phyloP scores from a whole-genome alignment of 2,888 invertebrate genomes.

The Scaeva pyrastri region DNA sequence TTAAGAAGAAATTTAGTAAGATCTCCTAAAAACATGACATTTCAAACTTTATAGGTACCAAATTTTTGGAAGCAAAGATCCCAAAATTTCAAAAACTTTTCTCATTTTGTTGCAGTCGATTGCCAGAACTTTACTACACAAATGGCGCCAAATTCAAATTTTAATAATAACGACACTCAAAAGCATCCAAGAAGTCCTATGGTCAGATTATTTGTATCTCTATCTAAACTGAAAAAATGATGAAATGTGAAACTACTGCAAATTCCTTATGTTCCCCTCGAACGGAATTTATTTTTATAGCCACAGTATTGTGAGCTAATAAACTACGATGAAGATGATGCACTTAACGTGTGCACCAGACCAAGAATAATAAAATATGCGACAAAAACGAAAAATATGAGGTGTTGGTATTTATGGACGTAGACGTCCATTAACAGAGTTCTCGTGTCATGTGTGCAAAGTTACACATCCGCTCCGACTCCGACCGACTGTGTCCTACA shows the following conservation, averaged over 20 bases:
- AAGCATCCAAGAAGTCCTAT: too few species aligned
- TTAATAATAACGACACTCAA: too few species aligned
- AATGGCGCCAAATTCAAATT: too few species aligned
- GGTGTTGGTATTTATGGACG: constrained; percentile 14
- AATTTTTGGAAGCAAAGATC: too few species aligned
- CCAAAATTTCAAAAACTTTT: too few species aligned
- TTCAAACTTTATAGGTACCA: too few species aligned
- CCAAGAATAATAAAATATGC: background rate
- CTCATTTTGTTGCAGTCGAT: too few species aligned
- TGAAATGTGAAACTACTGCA: background rate
- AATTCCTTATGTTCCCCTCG: background rate
- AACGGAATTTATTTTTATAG: background rate
- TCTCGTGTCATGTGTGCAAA: constrained; percentile 34
- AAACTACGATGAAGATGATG: constrained; percentile 18
- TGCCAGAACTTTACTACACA: too few species aligned
- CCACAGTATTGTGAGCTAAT: background rate
- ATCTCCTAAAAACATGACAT: too few species aligned
- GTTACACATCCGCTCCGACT: constrained; percentile 24
- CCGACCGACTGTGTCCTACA: background rate
- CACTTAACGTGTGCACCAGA: constrained; percentile 24
- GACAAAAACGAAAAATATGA: background rate
- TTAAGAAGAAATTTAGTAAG: too few species aligned
- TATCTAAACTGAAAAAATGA: too few species aligned
- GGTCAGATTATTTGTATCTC: too few species aligned
- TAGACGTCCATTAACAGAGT: constrained; percentile 20